Evolutionary conservation across 2,888 invertebrate genomes (phyloP), one percentile per base, ranked within the genome.

Genomic region (Mythimna impura): DNA sequence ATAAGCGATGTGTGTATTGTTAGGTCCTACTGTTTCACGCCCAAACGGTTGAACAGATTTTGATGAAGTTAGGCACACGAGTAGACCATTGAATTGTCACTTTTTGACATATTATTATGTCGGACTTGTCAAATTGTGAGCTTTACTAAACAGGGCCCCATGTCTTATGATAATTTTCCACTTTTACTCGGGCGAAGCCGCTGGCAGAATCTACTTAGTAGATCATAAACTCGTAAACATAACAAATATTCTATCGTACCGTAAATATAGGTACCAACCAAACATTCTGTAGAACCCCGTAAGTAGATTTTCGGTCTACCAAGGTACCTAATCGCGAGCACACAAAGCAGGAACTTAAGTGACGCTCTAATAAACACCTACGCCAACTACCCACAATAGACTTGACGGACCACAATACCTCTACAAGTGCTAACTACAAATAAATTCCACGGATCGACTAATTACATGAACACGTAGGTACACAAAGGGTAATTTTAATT

Each of bases 401-500:
- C 10, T 43, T 17, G 66, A 12, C 30, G 20, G 34, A 12, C 36
- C 50, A 73, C 40, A 50, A 52, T 36, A 73, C 43, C n/a, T 50
- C 57, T 69, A 22, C 50, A n/a, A 40, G 47, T 69, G 43, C 22
- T 17, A 25, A 73, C 50, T 17, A 55, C 40, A 22, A 60, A 73
- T 50, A 25, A 58, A 47, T 64, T 52, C 25, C 55, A 52, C 43
- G 55, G 63, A 52, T 52, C 64, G 30, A 34, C 2, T 78, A 82
- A 73, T 80, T 68, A 72, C 47, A 17, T 47, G 47, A 12, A 17
- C 47, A 14, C 17, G 65, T 12, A 50, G 58, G 0, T 40, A 64
- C 61, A 43, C 57, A 79, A 66, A 66, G 58, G 67, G 66, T 66
- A 78, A 78, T 73, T 67, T 66, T 66, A 81, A 77, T 81, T 67